Evolutionary conservation across 1,140 invertebrate genomes (phyloP).

Genomic region (Drosophila azteca): DNA sequence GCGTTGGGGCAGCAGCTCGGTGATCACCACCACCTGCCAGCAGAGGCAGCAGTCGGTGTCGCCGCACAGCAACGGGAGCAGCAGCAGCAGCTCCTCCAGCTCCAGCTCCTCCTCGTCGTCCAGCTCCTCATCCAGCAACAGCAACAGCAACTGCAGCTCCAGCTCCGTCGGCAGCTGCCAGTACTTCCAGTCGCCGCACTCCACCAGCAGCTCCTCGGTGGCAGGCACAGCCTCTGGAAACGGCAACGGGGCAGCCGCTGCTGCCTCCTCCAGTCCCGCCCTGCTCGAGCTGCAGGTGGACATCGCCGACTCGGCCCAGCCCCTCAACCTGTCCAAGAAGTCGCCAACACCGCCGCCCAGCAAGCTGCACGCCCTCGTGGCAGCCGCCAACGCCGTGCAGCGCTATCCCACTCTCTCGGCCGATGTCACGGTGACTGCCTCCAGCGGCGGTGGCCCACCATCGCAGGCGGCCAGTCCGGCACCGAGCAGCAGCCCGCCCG

Average conservation of each 20-base stretch:
- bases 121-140: slow-evolving; percentile 46
- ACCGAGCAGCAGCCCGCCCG: slow-evolving; percentile 55
- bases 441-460: slow-evolving; percentile 38
- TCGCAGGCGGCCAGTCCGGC: slow-evolving; percentile 56
- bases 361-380: slow-evolving; percentile 82
- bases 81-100: slow-evolving; percentile 55
- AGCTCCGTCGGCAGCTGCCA: slow-evolving; percentile 72
- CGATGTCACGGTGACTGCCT: slow-evolving; percentile 76
- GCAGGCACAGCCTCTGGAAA: slow-evolving; percentile 1
- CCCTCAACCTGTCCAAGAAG: slow-evolving; percentile 94
- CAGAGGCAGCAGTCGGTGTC: slow-evolving; percentile 82
- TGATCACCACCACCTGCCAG: slow-evolving; percentile 84
- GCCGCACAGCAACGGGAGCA: slow-evolving; percentile 62
- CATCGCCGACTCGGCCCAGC: slow-evolving; percentile 91
- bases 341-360: slow-evolving; percentile 91
- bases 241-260: slow-evolving; percentile 84
- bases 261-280: slow-evolving; percentile 84
- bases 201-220: slow-evolving; percentile 53
- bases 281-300: slow-evolving; percentile 91
- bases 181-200: slow-evolving; percentile 84
- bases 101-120: slow-evolving; percentile 60
- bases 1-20: slow-evolving; percentile 71
- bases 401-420: slow-evolving; percentile 75
- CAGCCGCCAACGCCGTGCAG: slow-evolving; percentile 73
- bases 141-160: slow-evolving; percentile 44